Base-by-base conservation (phyloP, 2,888 invertebrate species). In the Erebia ligea region DNA sequence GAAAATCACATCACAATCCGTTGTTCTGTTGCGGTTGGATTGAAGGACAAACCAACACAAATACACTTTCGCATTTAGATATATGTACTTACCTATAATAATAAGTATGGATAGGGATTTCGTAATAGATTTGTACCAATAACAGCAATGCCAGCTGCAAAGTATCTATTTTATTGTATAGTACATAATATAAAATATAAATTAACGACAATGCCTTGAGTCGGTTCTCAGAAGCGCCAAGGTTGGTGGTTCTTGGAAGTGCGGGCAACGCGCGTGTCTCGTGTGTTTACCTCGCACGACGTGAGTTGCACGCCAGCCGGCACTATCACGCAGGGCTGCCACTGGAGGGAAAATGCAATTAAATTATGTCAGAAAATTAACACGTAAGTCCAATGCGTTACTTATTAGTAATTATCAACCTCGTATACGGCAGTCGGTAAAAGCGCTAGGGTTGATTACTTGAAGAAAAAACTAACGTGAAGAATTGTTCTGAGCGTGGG, bases 201-300 rank as follows among this genome's bases (percentile, higher is more conserved):
- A 92, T 91, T 89, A 90, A 90, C 91, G 90, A 92, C 91, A 91
- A 91, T 91, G 88, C 87, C 86, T 86, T 85, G 88, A 88, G 90
- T 87, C 88, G 82, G 86, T 93, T 92, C 92, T 87, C 85, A 83
- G 91, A 92, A 92, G 84, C 83, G 84, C 84, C 90, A 90, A 90
- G 91, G 89, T 89, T 90, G 89, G 87, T 82, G 79, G 84, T 92
- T 92, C 92, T 90, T 82, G 85, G 92, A 92, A 91, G 84, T 82
- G 87, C 82, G 83, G 82, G 82, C 85, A 75, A 75, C 72, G 77
- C 77, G 77, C 76, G 77, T 76, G 78, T 42, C 72, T 70, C 72
- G 72, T 73, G 76, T 78, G 82, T 83, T 84, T 83, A 80, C 82
- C 78, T 78, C 54, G 54, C 19, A 10, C 68, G 57, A 59, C 42